Base-by-base conservation (phyloP, 2,888 invertebrate genomes). In the Teinopalpus imperialis region DNA sequence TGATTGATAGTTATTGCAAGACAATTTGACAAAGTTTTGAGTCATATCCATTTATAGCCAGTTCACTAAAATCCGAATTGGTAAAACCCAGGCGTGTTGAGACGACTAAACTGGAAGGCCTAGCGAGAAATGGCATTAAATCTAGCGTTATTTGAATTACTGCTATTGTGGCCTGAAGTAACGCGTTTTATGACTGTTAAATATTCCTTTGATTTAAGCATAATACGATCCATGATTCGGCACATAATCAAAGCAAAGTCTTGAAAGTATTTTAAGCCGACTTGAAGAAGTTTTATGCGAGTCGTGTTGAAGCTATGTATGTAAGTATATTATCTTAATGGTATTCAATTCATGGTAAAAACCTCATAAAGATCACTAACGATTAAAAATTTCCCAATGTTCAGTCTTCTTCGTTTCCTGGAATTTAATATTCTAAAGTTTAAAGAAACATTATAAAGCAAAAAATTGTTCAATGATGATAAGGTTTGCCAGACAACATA, bases 1-100 rank as follows among this genome's bases (percentile, higher is more conserved):
- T 75, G 81, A 81, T 86, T 79, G 87, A 83, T 77, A 87, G 66
- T 79, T 82, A 72, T 76, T 68, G 71, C 70, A 77, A 77, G 76
- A 82, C 72, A 81, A 77, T 85, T 83, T 78, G 75, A 74, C 74
- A 68, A 59, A 56, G 66, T 69, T 74, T 82, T 82, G 75, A 74
- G 75, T 88, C 81, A 86, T 74, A 76, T 70, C 63, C 66, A 85
- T 85, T 86, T 83, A 79, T 79, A 74, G 79, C 55, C 43, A 63
- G 63, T 71, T 74, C 62, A 64, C 63, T 81, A 72, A 79, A 51
- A 43, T 52, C 49, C 52, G 35, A 48, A 40, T 53, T 49, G 74
- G 77, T 56, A 77, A 80, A 76, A 69, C 74, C 76, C 52, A 63
- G 69, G 56, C 59, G 63, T 56, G 56, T 59, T 59, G 63, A 56